Percentiles rank a stretch among this genome's conserved stretches.
These are phyloP conservation scores for Larimichthys crocea DNA, from an alignment of 2,113 vertebrate species.

Conservation along the genomic window DNA sequence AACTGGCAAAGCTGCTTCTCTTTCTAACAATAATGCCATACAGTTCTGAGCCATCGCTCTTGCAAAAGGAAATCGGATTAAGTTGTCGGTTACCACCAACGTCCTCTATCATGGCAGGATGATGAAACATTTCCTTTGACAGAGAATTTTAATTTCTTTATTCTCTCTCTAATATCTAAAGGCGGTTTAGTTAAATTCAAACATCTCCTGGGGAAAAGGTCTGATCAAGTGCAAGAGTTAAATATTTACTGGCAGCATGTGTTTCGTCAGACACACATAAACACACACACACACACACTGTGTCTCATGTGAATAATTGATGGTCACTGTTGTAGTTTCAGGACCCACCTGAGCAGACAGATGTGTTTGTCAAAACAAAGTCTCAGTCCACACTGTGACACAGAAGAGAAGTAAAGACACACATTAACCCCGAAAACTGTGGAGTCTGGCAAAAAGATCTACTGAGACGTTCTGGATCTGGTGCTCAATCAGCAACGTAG, in stretches of 20 bases:
- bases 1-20: constrained; percentile 80
- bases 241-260: constrained; percentile 79
- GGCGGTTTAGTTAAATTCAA: constrained; percentile 44
- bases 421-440: constrained; percentile 18
- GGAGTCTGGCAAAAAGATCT: constrained; percentile 15
- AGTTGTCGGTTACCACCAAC: constrained; percentile 72
- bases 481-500: constrained; percentile 36
- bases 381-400: constrained; percentile 20
- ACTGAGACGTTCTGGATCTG: constrained; percentile 29
- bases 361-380: constrained; percentile 66
- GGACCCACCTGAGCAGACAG: constrained; percentile 57
- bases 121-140: constrained; percentile 73
- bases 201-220: constrained; percentile 55
- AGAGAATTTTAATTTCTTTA: constrained; percentile 66
- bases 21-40: constrained; percentile 68
- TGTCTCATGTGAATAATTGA: constrained; percentile 80
- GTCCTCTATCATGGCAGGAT: constrained; percentile 52
- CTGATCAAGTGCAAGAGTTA: constrained; percentile 59
- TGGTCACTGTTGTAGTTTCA: constrained; percentile 69
- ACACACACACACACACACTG: constrained; percentile 74
- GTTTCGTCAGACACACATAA: constrained; percentile 77
- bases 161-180: constrained; percentile 51
- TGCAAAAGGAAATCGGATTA: constrained; percentile 75
- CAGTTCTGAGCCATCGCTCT: constrained; percentile 72
- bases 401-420: constrained; percentile 12